Evolutionary conservation across 2,888 invertebrate species (phyloP), one percentile per base, ranked within the genome.

Genomic region (Tetropium fuscum): DNA sequence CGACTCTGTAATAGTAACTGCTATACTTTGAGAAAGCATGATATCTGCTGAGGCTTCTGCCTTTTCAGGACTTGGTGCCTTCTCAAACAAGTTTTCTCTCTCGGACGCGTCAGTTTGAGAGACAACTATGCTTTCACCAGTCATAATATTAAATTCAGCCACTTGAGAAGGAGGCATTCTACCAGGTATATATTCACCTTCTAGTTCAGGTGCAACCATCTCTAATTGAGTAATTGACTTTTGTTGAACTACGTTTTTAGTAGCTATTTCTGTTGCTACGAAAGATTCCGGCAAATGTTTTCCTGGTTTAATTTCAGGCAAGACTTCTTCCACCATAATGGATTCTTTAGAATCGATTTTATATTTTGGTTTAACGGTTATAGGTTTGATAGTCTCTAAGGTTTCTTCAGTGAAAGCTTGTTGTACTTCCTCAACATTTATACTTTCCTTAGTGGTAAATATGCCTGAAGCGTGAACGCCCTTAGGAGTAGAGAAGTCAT

Each of bases 241-340:
- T 64, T 90, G 89, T 7, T 89, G 83, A 20, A 89, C 83, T 0
- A 92, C 80, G 56, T 87, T 84, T 77, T 87, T 84, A 16, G 85
- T 87, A 2, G 92, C 93, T 6, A 87, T 84, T 85, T 93, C 92
- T 1, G 92, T 92, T 0, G 92, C 89, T 1, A 92, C 92, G 74
- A 92, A 90, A 45, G 90, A 80, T 80, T 92, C 91, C 2, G 92
- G 92, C 75, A 91, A 88, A 75, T 91, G 91, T 81, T 92, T 92
- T 8, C 89, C 89, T 5, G 91, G 89, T 76, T 89, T 90, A 58
- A 88, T 87, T 81, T 89, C 89, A 1, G 89, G 82, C 69, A 88
- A 84, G 18, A 89, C 86, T 83, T 92, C 90, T 53, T 87, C 88
- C 3, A 92, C 83, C 70, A 87, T 83, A 54, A 91, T 47, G 7